Conservation (phyloP, 2,888 invertebrate species). For the Drosophila rubida region DNA sequence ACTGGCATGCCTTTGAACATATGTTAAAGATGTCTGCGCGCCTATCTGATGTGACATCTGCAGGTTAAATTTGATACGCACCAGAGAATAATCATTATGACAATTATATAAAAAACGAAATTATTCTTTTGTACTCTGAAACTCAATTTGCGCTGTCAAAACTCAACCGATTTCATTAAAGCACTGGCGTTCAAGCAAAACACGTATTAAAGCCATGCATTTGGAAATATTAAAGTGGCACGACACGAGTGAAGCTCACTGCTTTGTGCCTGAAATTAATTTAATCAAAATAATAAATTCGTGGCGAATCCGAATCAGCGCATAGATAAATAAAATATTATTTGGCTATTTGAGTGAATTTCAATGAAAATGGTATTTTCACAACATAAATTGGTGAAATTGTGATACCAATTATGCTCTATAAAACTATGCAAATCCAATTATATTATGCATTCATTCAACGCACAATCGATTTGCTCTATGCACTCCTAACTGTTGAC, state of each 20-base stretch:
- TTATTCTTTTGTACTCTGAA: background rate
- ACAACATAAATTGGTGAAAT: slow-evolving; percentile 7
- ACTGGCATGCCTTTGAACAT: slow-evolving; percentile 20
- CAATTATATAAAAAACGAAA: background rate
- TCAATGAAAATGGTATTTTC: background rate
- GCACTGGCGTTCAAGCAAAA: background rate
- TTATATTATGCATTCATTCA: slow-evolving; percentile 26
- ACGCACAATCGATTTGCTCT: background rate
- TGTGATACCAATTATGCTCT: slow-evolving; percentile 7
- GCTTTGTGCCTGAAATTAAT: background rate
- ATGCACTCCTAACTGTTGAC: slow-evolving; percentile 5
- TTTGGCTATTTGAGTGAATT: background rate
- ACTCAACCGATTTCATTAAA: background rate
- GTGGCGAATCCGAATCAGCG: background rate
- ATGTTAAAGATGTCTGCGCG: slow-evolving; percentile 8
- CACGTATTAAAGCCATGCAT: background rate
- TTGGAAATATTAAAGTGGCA: background rate
- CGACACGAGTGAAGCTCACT: background rate
- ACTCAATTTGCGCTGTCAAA: background rate
- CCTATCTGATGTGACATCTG: slow-evolving; percentile 2
- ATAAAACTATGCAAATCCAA: slow-evolving; percentile 17
- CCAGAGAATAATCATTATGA: slow-evolving; percentile 1
- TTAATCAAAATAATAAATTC: background rate
- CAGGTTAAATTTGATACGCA: slow-evolving; percentile 1
- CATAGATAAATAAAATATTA: background rate